Evolutionary conservation across 2,113 vertebrate genomes (phyloP).

Genomic region (Scalopus aquaticus): DNA sequence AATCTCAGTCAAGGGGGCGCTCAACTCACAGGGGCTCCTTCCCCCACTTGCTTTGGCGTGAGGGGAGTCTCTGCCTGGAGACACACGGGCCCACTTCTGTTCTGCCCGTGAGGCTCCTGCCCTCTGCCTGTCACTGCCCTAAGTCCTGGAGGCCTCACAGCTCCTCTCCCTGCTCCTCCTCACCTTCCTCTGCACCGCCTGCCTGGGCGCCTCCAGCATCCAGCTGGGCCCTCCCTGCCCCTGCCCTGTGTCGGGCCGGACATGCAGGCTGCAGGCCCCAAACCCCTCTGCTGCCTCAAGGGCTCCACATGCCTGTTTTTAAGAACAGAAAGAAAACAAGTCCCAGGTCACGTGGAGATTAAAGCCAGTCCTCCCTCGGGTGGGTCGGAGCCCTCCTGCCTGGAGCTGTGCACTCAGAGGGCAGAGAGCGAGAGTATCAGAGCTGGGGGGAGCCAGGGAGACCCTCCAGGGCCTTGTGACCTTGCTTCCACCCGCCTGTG

Average conservation of each 20-base stretch:
- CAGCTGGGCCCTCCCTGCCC: no score
- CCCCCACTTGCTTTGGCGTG: not conserved
- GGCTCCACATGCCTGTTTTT: fast-evolving
- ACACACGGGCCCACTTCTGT: not conserved
- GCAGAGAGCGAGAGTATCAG: fast-evolving
- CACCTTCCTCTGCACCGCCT: not conserved
- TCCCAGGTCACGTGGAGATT: not conserved
- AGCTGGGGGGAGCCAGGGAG: not conserved
- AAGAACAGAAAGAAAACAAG: not conserved
- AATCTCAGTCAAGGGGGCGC: not conserved
- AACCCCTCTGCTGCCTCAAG: not conserved
- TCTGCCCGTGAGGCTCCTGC: not conserved
- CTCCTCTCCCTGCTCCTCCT: not conserved
- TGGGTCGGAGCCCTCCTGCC: not conserved
- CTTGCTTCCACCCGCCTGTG: fast-evolving
- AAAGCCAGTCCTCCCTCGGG: not conserved
- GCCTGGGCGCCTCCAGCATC: fast-evolving
- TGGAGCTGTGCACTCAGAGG: fast-evolving
- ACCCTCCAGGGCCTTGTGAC: no score
- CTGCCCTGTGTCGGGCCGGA: not conserved
- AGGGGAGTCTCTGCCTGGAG: not conserved
- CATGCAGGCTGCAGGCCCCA: not conserved
- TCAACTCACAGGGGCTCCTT: not conserved
- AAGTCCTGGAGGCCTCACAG: no score
- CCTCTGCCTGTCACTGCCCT: not conserved